Evolutionary conservation across 2,797 vertebrate genomes (phyloP).

Genomic region (Prunella strophiata): DNA sequence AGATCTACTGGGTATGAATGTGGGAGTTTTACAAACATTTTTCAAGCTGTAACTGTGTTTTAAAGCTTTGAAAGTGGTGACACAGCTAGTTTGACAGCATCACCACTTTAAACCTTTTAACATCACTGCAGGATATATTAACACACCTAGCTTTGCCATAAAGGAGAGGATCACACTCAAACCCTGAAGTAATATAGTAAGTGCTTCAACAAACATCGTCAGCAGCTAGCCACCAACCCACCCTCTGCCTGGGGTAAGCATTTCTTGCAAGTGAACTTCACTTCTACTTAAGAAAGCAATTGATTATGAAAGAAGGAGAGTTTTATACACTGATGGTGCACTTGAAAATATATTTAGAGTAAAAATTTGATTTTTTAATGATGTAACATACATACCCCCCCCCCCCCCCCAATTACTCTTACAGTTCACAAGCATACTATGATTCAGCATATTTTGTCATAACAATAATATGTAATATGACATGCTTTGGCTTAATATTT

Average conservation of each 20-base stretch:
- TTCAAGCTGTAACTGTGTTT: neutral
- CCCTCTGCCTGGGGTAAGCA: neutral
- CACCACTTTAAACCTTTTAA: constrained; percentile 21
- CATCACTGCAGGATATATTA: neutral
- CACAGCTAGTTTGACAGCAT: constrained; percentile 21
- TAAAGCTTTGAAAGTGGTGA: constrained; percentile 21
- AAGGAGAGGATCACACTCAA: neutral
- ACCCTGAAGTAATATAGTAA: constrained; percentile 20
- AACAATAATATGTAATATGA: neutral
- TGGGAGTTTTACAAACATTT: neutral
- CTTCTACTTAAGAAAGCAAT: neutral
- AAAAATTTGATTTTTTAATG: neutral
- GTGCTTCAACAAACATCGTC: neutral
- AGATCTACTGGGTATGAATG: neutral
- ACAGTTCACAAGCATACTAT: neutral
- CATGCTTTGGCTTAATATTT: neutral
- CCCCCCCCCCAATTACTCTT: neutral
- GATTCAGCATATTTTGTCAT: neutral
- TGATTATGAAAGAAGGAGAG: neutral
- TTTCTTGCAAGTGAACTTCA: neutral
- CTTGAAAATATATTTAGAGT: neutral
- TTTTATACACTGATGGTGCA: neutral
- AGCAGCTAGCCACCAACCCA: neutral
- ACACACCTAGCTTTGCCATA: neutral
- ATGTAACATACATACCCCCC: neutral